Conservation (phyloP, 2,888 invertebrate species). For the Caradrina kadenii region DNA sequence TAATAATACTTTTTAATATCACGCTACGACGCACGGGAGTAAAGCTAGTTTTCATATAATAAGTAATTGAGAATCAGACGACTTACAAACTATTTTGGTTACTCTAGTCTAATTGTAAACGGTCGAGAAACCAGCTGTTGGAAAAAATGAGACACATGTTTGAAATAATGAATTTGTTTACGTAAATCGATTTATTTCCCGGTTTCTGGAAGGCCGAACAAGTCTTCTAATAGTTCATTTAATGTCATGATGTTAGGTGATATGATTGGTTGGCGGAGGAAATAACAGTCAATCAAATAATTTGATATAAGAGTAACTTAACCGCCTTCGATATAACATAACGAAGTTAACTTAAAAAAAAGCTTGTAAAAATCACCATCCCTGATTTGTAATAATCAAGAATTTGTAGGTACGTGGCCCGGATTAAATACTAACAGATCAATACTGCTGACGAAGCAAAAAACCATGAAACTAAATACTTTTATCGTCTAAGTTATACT, state of each 20-base stretch:
- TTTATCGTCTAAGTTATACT: conserved; percentile 5
- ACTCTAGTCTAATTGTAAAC: conserved; percentile 22
- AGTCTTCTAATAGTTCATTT: background rate
- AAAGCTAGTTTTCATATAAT: too few species aligned
- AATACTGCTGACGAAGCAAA: conserved; percentile 15
- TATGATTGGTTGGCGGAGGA: background rate
- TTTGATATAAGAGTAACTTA: background rate
- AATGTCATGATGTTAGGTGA: background rate
- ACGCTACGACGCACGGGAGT: too few species aligned
- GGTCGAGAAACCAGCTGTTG: conserved; percentile 10
- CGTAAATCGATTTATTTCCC: conserved; percentile 12
- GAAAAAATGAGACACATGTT: conserved; percentile 12
- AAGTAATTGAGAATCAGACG: background rate
- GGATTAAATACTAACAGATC: background rate
- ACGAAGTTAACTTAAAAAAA: too few species aligned
- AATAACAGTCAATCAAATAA: background rate
- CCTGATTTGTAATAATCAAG: too few species aligned
- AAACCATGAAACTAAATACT: background rate
- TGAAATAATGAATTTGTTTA: conserved; percentile 27
- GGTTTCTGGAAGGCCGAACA: background rate
- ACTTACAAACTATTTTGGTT: conserved; percentile 14
- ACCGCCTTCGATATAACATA: too few species aligned
- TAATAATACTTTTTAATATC: too few species aligned
- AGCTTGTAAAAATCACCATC: too few species aligned
- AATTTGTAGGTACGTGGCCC: too few species aligned